A percentile compares a stretch with the other conserved stretches of the same genome.
Conservation (phyloP, 2,797 vertebrate species). For the Onychomys torridus region DNA sequence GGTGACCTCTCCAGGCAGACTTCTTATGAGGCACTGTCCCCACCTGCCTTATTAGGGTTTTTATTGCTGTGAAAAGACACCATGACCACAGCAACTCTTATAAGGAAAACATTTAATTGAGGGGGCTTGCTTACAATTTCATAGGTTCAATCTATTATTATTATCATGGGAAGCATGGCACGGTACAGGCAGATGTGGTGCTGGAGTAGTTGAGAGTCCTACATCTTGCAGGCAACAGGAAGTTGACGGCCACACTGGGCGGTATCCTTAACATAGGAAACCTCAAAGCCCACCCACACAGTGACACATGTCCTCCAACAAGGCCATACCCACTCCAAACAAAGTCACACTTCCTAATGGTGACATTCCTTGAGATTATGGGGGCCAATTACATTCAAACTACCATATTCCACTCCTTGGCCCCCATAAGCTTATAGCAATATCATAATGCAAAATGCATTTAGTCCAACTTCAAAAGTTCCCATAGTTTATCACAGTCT, state of each 20-base stretch:
- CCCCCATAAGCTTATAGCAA: background rate
- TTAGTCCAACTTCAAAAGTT: background rate
- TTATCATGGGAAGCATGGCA: background rate
- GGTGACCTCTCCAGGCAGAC: background rate
- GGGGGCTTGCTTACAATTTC: background rate
- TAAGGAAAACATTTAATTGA: background rate
- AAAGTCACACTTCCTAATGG: background rate
- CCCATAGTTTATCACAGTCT: background rate
- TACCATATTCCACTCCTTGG: background rate
- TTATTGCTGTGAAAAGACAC: background rate
- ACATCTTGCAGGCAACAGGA: background rate
- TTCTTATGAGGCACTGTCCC: background rate
- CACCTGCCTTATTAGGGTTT: background rate
- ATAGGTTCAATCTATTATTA: background rate
- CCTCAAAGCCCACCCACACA: background rate
- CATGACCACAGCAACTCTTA: background rate
- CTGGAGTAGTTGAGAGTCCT: background rate
- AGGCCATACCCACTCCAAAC: background rate
- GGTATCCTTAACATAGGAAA: background rate
- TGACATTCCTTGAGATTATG: background rate
- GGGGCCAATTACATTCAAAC: background rate
- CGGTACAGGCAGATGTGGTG: background rate
- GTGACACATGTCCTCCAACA: background rate
- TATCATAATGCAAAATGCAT: background rate
- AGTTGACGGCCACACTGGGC: background rate